phyloP scores from a whole-genome alignment of 2,888 invertebrate genomes.

The Altica lythri region DNA sequence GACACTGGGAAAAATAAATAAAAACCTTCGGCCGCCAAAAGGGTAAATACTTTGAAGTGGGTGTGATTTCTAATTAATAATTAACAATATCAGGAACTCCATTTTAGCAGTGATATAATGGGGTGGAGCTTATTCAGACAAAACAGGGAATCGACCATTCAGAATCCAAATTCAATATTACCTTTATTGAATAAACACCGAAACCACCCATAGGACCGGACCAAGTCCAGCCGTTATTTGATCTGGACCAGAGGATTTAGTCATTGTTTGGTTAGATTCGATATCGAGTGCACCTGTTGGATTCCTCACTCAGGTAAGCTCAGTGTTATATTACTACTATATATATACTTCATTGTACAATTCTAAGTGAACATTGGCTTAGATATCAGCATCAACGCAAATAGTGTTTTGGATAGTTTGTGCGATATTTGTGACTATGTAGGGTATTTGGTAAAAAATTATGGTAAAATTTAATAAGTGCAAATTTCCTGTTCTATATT shows the following conservation, averaged over 20 bases:
- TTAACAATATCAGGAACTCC: slow-evolving; percentile 47
- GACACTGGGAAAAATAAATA: slow-evolving; percentile 35
- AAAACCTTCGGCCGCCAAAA: slow-evolving; percentile 36
- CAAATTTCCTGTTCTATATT: no score
- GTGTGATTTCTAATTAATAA: slow-evolving; percentile 50
- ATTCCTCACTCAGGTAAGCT: slow-evolving; percentile 20
- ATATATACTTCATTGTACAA: no score
- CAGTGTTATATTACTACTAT: neutral
- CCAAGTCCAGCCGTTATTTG: slow-evolving; percentile 27
- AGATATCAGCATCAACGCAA: no score
- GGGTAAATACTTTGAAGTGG: slow-evolving; percentile 47
- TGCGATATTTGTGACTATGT: no score
- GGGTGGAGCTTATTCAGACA: slow-evolving; percentile 49
- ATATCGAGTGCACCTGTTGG: slow-evolving; percentile 29
- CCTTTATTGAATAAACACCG: slow-evolving; percentile 39
- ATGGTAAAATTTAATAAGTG: no score
- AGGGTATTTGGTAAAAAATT: no score
- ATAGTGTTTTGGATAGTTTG: no score
- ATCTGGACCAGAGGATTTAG: slow-evolving; percentile 14
- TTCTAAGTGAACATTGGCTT: no score
- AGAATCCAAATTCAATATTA: slow-evolving; percentile 42
- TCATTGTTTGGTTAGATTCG: slow-evolving; percentile 18
- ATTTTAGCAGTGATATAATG: slow-evolving; percentile 46
- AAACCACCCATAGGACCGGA: slow-evolving; percentile 26
- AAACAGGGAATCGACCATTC: slow-evolving; percentile 47